Evolutionary conservation across 2,113 vertebrate genomes (phyloP), one percentile per base, ranked within the genome.

Genomic region (Sarotherodon lohbergeri): DNA sequence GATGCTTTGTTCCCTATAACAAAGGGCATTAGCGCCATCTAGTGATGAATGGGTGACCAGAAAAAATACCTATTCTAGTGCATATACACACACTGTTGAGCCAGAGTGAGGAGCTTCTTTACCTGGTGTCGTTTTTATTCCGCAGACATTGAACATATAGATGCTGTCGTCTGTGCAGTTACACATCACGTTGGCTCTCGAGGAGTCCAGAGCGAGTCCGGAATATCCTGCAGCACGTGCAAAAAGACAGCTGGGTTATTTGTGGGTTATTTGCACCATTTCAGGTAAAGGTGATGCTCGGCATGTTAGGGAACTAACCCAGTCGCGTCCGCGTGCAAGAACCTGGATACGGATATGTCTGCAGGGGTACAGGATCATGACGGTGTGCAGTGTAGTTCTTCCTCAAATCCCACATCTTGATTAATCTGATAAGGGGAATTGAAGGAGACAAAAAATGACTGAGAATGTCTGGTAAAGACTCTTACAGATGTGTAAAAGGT

Each of bases 321-420:
- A 99, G 96, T 71, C 97, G 71, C 80, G 83, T 98, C 76, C 98
- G 97, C 52, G 97, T 97, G 90, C 97, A 98, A 80, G 95, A 98
- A 2, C 99, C 99, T 11, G 98, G 97, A 87, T 99, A 99, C 2
- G 95, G 95, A 87, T 97, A 98, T 6, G 85, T 93, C 94, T 97
- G 98, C 89, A 97, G 91, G 1, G 98, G 96, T 41, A 97, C 46
- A 0, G 98, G 98, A 79, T 98, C 98, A 50, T 98, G 98, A 4
- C 96, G 96, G 85, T 97, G 96, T 3, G 94, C 57, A 0, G 95
- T 96, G 19, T 99, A 99, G 95, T 97, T 98, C 93, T 98, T 99
- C 76, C 99, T 97, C 86, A 99, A 90, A 93, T 99, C 99, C 99
- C 99, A 99, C 56, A 98, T 94, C 91, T 99, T 99, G 92, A 99